Base-by-base conservation (phyloP, 1,140 invertebrate genomes). In the Octopus sinensis region DNA sequence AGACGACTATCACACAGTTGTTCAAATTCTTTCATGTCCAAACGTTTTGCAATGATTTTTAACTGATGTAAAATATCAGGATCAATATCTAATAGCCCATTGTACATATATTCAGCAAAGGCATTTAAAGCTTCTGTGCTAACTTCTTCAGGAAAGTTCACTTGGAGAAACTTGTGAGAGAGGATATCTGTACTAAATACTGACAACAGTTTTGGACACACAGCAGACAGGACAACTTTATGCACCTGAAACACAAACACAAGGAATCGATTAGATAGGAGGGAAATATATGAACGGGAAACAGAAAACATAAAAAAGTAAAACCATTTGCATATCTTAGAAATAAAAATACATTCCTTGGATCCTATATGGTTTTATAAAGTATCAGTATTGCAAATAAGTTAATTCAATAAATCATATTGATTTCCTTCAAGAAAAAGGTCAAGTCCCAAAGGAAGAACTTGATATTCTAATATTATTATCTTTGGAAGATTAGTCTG, bases 31-130 rank as follows among this genome's bases (percentile, higher is more conserved):
- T 73, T 73, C 68, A 73, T 73, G 68, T 73, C 68, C 68, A 73
- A 17, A 13, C 68, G 17, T 17, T 73, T 73, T 13, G 68, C 68
- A 73, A 73, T 73, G 30, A 73, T 73, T 17, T 73, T 73, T 13
- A 73, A 73, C 68, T 73, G 68, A 6, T 73, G 17, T 23, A 73
- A 73, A 77, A 77, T 77, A 43, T 77, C 52, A 53, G 12, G 30
- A 51, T 77, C 76, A n/a, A 77, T 43, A 77, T 51, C 52, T 51
- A 77, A 17, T 43, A 77, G 23, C 43, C 76, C 76, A 77, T 77
- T 53, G 17, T 77, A 77, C 76, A 77, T 77, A 43, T 77, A 77
- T 77, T 53, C 52, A 53, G 76, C 76, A 77, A 77, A 77, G 17
- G 76, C 76, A 51, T 53, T 52, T 17, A 77, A 53, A 6, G 76